Base-by-base conservation (phyloP, 2,888 invertebrate genomes). In the Pachliopta kotzebuea region DNA sequence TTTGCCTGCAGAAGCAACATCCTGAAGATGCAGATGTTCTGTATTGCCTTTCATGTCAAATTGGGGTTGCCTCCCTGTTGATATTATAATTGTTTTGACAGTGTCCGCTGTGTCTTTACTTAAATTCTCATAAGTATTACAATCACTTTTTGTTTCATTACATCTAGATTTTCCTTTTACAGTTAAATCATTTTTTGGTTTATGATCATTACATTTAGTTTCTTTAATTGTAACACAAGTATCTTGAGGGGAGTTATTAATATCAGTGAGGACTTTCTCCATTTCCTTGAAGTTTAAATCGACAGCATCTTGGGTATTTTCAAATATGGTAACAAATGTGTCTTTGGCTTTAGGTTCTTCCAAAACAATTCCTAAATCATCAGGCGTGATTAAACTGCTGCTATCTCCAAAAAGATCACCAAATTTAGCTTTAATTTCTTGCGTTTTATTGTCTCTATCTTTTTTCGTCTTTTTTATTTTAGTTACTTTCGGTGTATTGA, bases 391-490 rank as follows among this genome's bases (percentile, higher is more conserved):
- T 67, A 91, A 75, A 79, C 90, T 90, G 65, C 74, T 83, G 70
- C 83, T 87, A 49, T 91, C 90, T 49, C 89, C 90, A 75, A 90
- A 90, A 7, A 90, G 72, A 65, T 89, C 90, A 64, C 71, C 75
- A 67, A 90, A 86, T 71, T 85, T 88, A 29, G 72, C 73, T 63
- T 69, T 58, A 23, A 63, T 64, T 62, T 69, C 64, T 21, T 77
- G 50, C 67, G 64, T 61, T 70, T 63, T 58, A 60, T 50, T 63
- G 31, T 59, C 63, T 68, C 6, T 6, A 4, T 57, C 73, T 72
- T 49, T 75, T 69, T 65, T 70, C 29, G 29, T 21, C 21, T 63
- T 63, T 66, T 23, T 70, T 59, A 58, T 57, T 68, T 71, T 78
- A 67, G 72, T 76, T 50, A 63, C 37, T 68, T 68, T 74, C 17